These are phyloP conservation scores for Phylloscopus trochiloides DNA, from an alignment of 2,113 vertebrate genomes.

Conservation along the genomic window DNA sequence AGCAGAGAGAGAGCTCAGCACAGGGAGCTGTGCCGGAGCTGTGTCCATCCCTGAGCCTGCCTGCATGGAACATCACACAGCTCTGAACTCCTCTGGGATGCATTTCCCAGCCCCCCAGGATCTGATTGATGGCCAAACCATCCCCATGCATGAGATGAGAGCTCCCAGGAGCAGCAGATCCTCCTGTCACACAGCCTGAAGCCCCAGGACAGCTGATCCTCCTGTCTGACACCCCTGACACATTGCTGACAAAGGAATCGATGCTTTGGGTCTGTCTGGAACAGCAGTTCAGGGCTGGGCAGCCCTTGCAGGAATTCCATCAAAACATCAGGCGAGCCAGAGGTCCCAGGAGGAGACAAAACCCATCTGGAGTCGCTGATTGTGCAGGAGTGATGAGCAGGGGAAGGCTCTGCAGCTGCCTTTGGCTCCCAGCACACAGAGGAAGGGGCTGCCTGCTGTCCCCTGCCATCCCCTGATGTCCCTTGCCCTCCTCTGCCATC, in stretches of 20 bases:
- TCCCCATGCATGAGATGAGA: rapidly evolving
- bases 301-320: background rate
- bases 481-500: rapidly evolving
- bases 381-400: background rate
- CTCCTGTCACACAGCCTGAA: background rate
- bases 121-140: background rate
- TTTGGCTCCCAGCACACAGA: rapidly evolving
- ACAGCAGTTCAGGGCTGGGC: background rate
- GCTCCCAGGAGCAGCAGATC: background rate
- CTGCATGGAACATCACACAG: background rate
- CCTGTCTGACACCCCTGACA: background rate
- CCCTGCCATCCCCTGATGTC: rapidly evolving
- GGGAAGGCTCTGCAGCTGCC: background rate
- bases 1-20: background rate
- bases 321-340: background rate
- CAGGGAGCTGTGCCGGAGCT: background rate
- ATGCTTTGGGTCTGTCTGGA: background rate
- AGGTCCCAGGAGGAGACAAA: rapidly evolving
- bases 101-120: background rate
- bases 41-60: background rate
- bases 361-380: background rate
- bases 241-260: background rate
- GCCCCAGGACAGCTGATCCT: rapidly evolving
- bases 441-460: background rate
- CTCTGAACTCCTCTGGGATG: background rate